Evolutionary conservation across 2,113 vertebrate genomes (phyloP), one percentile per base, ranked within the genome.

Genomic region (Malurus cyaneus): DNA sequence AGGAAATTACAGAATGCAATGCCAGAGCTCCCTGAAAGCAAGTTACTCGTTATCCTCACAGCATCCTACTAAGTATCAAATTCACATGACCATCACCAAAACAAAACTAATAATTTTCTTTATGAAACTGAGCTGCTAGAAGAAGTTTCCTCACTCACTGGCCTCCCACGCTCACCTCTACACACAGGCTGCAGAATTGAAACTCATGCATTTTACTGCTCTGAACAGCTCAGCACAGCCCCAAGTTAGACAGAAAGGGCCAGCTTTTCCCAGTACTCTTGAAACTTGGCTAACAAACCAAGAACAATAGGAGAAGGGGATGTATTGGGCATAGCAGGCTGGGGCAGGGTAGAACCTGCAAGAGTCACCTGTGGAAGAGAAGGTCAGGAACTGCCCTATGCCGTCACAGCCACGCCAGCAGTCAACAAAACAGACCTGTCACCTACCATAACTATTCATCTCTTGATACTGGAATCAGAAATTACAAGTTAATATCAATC

Each of bases 401-500:
- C 32, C 11, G 20, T 53, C 53, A 64, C 20, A 72, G 41, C 14
- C 46, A 56, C 3, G 2, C 46, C 56, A 50, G 34, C 60, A 69
- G 39, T 6, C 3, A 6, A 52, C 5, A 29, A 78, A 92, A 47
- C 0, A 6, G 20, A 71, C 9, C 19, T 0, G 0, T 12, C 46
- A 65, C 18, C 18, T 62, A 44, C 28, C 19, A 20, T 20, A 56
- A 59, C 16, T 44, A 9, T 25, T 85, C 14, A 26, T 46, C 59
- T 81, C 29, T 13, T 78, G 25, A 44, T 36, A 41, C 8, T 60
- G 41, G 41, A 73, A 86, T n/a, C 16, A 64, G 39, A 81, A 77
- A 54, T 60, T 56, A 50, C 12, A 69, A 60, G 21, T 34, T 50
- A 32, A 69, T n/a, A 54, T 8, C 54, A 64, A 80, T 31, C 18